phyloP scores from a whole-genome alignment of 2,113 vertebrate genomes.

The Struthidea cinerea region DNA sequence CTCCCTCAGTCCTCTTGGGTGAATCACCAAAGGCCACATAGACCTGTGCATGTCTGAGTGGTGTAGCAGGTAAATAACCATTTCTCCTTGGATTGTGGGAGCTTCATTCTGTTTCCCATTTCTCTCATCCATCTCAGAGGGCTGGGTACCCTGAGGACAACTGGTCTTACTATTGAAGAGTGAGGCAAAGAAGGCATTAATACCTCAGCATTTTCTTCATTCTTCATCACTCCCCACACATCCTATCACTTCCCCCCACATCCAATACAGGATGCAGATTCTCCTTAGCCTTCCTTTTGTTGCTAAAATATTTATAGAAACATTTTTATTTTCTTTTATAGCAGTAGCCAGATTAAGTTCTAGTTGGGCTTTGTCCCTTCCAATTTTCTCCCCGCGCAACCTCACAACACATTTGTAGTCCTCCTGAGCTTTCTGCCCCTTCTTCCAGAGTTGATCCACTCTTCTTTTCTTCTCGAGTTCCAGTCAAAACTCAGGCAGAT shows the following conservation, averaged over 20 bases:
- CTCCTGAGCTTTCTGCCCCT: neutral
- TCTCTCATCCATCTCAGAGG: neutral
- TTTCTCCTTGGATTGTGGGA: neutral
- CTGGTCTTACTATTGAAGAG: neutral
- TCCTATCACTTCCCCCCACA: neutral
- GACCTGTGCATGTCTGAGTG: neutral
- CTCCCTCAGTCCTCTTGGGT: neutral
- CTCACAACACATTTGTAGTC: neutral
- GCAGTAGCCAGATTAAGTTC: neutral
- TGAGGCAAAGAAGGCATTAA: neutral
- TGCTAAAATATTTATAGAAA: neutral
- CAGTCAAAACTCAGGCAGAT: neutral
- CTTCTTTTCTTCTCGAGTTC: neutral
- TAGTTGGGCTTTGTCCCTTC: neutral
- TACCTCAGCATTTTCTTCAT: neutral
- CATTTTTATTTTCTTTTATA: neutral
- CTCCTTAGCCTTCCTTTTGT: neutral
- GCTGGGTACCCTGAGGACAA: neutral
- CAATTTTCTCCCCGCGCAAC: neutral
- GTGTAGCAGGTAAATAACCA: neutral
- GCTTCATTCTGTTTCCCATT: neutral
- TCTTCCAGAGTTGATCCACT: neutral
- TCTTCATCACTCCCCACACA: neutral
- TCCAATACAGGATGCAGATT: neutral
- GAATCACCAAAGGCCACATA: neutral